Conservation (phyloP, 1,140 invertebrate genomes). For the Drosophila subobscura region DNA sequence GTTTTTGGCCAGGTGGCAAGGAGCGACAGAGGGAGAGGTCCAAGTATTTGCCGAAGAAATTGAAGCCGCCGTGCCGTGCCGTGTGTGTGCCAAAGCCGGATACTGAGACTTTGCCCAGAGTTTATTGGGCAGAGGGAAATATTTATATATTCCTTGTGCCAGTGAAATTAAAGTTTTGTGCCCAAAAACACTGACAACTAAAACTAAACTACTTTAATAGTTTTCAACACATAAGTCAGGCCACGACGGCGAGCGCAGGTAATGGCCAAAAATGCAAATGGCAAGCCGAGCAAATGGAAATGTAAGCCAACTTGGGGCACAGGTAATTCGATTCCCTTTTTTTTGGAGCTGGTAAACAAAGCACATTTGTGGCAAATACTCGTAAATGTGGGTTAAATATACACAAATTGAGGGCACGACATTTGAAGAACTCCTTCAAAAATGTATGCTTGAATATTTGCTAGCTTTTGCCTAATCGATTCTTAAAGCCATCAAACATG, state of each 20-base stretch:
- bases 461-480: too few relatives aligned
- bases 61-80: conserved; percentile 38
- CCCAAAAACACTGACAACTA: conserved; percentile 40
- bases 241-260: conserved; percentile 14
- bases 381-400: too few relatives aligned
- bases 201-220: conserved; percentile 69
- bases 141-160: conserved; percentile 41
- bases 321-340: background rate
- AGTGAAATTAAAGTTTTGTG: conserved; percentile 69
- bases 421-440: too few relatives aligned
- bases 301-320: background rate
- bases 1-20: conserved; percentile 56
- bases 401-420: too few relatives aligned
- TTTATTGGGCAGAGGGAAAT: conserved; percentile 18
- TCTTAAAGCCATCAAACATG: too few relatives aligned
- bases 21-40: background rate
- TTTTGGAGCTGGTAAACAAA: background rate
- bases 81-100: conserved; percentile 11
- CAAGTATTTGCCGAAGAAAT: conserved; percentile 58
- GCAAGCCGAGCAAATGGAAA: conserved; percentile 28
- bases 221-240: conserved; percentile 59
- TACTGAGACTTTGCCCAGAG: conserved; percentile 27
- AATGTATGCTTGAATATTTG: too few relatives aligned
- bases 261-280: conserved; percentile 40
- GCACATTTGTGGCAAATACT: background rate